Evolutionary conservation across 2,888 invertebrate genomes (phyloP), one percentile per base, ranked within the genome.

Genomic region (Drosophila anomalata): DNA sequence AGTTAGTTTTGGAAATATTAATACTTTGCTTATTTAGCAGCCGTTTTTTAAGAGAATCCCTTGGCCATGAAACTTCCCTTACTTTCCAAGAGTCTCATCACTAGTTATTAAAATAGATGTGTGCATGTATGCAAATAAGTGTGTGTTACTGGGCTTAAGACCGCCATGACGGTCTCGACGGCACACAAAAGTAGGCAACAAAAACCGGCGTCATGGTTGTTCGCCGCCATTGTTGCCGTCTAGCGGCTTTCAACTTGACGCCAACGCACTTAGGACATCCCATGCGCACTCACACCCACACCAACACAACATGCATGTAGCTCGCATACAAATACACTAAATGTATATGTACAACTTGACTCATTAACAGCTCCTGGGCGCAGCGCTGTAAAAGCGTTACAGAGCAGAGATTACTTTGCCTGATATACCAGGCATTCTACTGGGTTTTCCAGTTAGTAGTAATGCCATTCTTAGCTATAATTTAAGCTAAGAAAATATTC

Each of bases 171-270:
- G 29, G 52, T 70, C 63, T 62, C 42, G 14, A 31, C 56, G 41
- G 59, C 75, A 57, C 82, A 67, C 78, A 78, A 81, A 87, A 69
- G 81, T 77, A 77, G 88, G 83, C 88, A 77, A 85, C 51, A 71
- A 71, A 76, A 62, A 65, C 57, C 59, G 68, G 36, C 44, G 60
- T 51, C 48, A 31, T 39, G 50, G 50, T 59, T 57, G 66, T 41
- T 48, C 36, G 54, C 67, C 53, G 73, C 52, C 55, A 57, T 86
- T 79, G 79, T 83, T 69, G 75, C 46, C 53, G 50, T 65, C 62
- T 59, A 52, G 41, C 46, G 53, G 59, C 57, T 72, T 73, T 74
- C 58, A 69, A 57, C 56, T 54, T 56, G 75, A 73, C 69, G 73
- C 74, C 74, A 79, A 77, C 75, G 79, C 75, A 86, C 76, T 85